Conservation (phyloP, 2,797 vertebrate species). For the Eupleurogrammus muticus region DNA sequence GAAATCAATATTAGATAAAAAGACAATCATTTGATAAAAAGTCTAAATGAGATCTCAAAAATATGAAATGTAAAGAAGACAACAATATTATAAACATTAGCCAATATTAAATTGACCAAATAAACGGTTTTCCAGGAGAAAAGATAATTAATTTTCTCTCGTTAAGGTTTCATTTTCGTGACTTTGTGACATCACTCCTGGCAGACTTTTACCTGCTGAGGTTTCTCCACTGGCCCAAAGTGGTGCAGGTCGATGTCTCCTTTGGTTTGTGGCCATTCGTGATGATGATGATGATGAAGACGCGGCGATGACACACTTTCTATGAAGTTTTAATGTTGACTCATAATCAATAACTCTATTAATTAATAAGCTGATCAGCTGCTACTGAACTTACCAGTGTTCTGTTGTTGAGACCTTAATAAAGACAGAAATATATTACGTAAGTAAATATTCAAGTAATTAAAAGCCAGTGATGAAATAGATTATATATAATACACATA, state of each 20-base stretch:
- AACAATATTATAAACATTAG: too few species aligned
- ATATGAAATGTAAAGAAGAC: too few species aligned
- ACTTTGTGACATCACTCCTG: neutral
- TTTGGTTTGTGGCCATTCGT: conserved; percentile 79
- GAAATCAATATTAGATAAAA: too few species aligned
- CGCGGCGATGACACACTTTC: conserved; percentile 44
- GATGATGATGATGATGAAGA: conserved; percentile 68
- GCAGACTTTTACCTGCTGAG: conserved; percentile 69
- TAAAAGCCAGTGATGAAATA: too few species aligned
- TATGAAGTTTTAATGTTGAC: conserved; percentile 29
- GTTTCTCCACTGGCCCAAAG: conserved; percentile 62
- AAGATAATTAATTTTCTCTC: too few species aligned
- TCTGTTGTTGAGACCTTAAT: conserved; percentile 44
- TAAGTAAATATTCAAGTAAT: too few species aligned
- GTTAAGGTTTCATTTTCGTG: too few species aligned
- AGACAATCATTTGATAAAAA: too few species aligned
- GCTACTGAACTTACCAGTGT: conserved; percentile 52
- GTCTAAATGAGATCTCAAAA: too few species aligned
- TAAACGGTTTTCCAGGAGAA: too few species aligned
- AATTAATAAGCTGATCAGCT: neutral
- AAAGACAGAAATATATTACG: neutral
- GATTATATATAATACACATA: too few species aligned
- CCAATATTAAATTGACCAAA: too few species aligned
- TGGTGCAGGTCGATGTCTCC: conserved; percentile 66
- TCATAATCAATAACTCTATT: neutral